A percentile compares a stretch with the other conserved stretches of the same genome.
These are phyloP conservation scores for Phoxinus phoxinus DNA, from an alignment of 2,113 vertebrate species.

Conservation along the genomic window DNA sequence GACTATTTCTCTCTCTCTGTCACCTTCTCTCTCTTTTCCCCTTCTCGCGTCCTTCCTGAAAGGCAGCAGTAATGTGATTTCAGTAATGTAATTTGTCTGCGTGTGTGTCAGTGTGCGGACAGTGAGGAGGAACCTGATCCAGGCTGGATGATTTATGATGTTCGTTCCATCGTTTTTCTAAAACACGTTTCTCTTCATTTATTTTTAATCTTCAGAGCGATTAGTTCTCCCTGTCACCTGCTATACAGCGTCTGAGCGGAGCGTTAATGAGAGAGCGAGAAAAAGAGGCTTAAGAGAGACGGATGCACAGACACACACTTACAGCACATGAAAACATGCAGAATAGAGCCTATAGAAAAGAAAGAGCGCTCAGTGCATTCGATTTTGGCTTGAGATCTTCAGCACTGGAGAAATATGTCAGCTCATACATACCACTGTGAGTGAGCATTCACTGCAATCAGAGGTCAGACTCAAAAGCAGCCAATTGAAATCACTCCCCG, in stretches of 20 bases:
- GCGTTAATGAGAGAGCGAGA: slow-evolving; percentile 81
- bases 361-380: background rate
- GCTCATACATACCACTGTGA: slow-evolving; percentile 38
- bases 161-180: slow-evolving; percentile 77
- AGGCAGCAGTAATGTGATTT: slow-evolving; percentile 64
- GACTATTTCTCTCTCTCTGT: slow-evolving; percentile 21
- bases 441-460: slow-evolving; percentile 52
- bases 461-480: slow-evolving; percentile 48
- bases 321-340: slow-evolving; percentile 7
- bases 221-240: slow-evolving; percentile 92
- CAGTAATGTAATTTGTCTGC: slow-evolving; percentile 63
- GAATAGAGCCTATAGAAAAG: background rate
- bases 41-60: slow-evolving; percentile 57
- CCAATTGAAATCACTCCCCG: slow-evolving; percentile 42
- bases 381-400: slow-evolving; percentile 14
- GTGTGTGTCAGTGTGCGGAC: slow-evolving; percentile 77
- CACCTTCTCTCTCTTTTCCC: slow-evolving; percentile 50
- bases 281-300: background rate
- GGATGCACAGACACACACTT: slow-evolving; percentile 15
- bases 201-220: slow-evolving; percentile 93
- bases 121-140: slow-evolving; percentile 78
- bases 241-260: slow-evolving; percentile 87
- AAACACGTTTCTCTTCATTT: slow-evolving; percentile 94
- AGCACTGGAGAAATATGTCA: slow-evolving; percentile 29
- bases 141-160: slow-evolving; percentile 88